phyloP scores from a whole-genome alignment of 92 coral and sea anemone species.

The Bergia sp. region DNA sequence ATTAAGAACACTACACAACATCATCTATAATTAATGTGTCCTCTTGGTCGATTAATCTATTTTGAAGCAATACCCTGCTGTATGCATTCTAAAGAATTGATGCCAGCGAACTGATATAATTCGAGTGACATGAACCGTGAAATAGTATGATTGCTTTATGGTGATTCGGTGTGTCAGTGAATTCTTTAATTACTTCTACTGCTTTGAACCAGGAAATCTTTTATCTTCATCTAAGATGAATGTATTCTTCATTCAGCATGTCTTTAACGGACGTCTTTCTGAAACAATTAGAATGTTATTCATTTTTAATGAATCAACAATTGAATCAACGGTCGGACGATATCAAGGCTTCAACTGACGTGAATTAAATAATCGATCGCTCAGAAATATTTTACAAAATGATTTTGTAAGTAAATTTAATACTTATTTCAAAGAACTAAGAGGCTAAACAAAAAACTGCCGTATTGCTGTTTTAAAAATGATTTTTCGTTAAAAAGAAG shows the following conservation, averaged over 20 bases:
- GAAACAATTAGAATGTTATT: not conserved
- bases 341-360: too few species aligned
- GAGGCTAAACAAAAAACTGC: not conserved
- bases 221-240: not conserved
- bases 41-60: not conserved
- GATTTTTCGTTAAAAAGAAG: not conserved
- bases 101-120: too few species aligned
- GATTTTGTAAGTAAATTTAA: not conserved
- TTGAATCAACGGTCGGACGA: not conserved
- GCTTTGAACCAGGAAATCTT: not conserved
- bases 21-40: constrained; percentile 6
- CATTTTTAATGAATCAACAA: constrained; percentile 7
- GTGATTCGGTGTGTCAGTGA: not conserved
- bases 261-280: not conserved
- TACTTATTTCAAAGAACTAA: not conserved
- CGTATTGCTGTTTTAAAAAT: not conserved
- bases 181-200: not conserved
- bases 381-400: too few species aligned
- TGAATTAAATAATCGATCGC: too few species aligned
- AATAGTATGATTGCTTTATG: not conserved
- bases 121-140: not conserved
- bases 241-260: not conserved
- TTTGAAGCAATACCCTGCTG: too few species aligned
- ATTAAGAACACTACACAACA: not conserved
- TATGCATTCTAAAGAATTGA: too few species aligned